A percentile compares a stretch with the other conserved stretches of the same genome.
These are phyloP conservation scores for Psilopsiagon aurifrons DNA, from an alignment of 2,113 vertebrate species.

Conservation along the genomic window DNA sequence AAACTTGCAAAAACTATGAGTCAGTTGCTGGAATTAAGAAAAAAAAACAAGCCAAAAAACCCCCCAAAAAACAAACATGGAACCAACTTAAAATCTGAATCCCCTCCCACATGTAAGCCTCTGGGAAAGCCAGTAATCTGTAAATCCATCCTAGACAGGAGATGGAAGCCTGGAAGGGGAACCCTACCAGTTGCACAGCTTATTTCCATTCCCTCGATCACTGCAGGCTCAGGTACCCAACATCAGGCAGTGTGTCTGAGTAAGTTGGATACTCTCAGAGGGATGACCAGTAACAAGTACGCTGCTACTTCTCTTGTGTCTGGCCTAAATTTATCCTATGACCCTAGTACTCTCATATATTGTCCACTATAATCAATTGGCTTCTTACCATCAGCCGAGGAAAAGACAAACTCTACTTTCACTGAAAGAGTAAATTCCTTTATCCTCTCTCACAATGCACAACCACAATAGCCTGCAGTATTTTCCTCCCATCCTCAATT, in stretches of 20 bases:
- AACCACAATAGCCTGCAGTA: too few species aligned
- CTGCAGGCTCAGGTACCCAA: fast-evolving
- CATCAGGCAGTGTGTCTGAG: too few species aligned
- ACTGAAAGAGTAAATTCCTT: not conserved
- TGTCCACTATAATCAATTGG: not conserved
- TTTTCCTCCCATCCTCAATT: not conserved
- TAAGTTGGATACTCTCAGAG: not conserved
- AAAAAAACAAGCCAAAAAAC: not conserved
- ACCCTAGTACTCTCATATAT: not conserved
- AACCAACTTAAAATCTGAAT: not conserved
- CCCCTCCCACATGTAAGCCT: not conserved
- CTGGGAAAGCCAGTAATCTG: not conserved
- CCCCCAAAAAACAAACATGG: not conserved
- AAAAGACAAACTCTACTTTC: not conserved
- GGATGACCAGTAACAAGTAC: not conserved
- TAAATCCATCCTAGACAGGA: not conserved
- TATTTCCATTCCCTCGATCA: not conserved
- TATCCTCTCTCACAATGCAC: not conserved
- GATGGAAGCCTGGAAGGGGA: not conserved
- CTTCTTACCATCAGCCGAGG: not conserved
- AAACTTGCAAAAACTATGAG: not conserved
- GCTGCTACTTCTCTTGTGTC: not conserved
- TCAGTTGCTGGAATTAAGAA: not conserved
- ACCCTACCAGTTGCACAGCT: not conserved
- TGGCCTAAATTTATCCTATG: not conserved